Evolutionary conservation across 2,113 vertebrate genomes (phyloP), one percentile per base, ranked within the genome.

Genomic region (Colaptes auratus): DNA sequence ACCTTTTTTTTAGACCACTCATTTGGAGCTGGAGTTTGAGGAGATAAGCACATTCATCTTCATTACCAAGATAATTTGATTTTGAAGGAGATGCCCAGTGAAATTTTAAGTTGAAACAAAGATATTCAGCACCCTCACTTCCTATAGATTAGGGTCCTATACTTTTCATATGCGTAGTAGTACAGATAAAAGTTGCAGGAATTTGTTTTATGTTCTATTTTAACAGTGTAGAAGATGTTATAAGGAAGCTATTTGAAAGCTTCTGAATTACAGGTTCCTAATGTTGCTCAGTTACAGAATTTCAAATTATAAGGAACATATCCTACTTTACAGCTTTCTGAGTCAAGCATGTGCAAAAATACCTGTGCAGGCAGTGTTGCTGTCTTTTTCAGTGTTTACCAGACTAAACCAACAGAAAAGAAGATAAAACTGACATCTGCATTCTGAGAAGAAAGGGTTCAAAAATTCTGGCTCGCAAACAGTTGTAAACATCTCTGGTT

Each of bases 301-400:
- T 69, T 90, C 30, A n/a, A 78, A 44, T 69, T 56, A 90, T 66
- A 30, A 58, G 24, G 21, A 55, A 77, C 35, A 21, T 66, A n/a
- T 60, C 10, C 18, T 75, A 39, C 84, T 59, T 90, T 83, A 77
- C 36, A 81, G 39, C 64, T 92, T 92, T 70, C 48, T 85, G 64
- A 82, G 27, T 88, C 92, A 84, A 72, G 25, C 14, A 56, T 64
- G 15, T 81, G n/a, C 46, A 86, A 91, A 86, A 93, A 59, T 92
- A 78, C 77, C 65, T 84, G 10, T 12, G 33, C 27, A 60, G 33
- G 23, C 12, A 92, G 44, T 39, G 44, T 55, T 86, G 46, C 44
- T 87, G 5, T 53, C 92, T 90, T 33, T 86, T 87, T 63, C 24
- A 30, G 11, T 83, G 44, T 88, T 30, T 20, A 70, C 19, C 52